Evolutionary conservation across 1,140 invertebrate genomes (phyloP), one percentile per base, ranked within the genome.

Genomic region (Phocides pigmalion): DNA sequence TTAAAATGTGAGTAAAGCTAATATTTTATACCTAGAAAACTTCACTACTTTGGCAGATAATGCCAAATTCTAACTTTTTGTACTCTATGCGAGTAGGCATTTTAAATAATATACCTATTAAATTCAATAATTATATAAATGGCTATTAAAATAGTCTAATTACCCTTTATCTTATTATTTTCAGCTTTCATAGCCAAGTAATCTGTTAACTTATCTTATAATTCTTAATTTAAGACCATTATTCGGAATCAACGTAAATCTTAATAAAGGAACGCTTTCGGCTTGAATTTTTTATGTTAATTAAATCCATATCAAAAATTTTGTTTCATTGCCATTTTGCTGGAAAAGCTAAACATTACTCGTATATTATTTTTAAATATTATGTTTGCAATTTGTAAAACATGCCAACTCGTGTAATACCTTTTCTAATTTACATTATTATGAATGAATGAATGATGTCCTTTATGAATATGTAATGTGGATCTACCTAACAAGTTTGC

Each of bases 401-500:
- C 35, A n/a, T 6, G 50, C 20, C 20, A 37, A 53, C 9, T 37
- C 50, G 12, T n/a, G 19, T n/a, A 17, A 54, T 39, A 19, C 50
- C 2, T 54, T 16, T 8, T 54, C 35, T 41, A 54, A 54, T 54
- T 54, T 41, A 54, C 51, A 54, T 54, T 39, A 41, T 54, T 54
- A 39, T 41, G 37, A 54, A 54, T 25, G 37, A 54, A 54, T 25
- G 37, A 41, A 41, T 41, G 32, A 51, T 37, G 11, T 50, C 12
- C 50, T 54, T 54, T 54, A 54, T 54, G 51, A 54, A 54, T 41
- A 54, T 54, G 37, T 39, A 41, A 54, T 14, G 35, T 22, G 19
- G n/a, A 39, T 54, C 25, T 54, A 17, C 51, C n/a, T 41, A 8
- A 17, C 51, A 54, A 54, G n/a, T 54, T 54, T 49, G 46, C n/a